Percentiles rank a stretch among this genome's conserved stretches.
Evolutionary conservation across 2,888 invertebrate genomes (phyloP).

Genomic region (Eueremaeus valkanovi): DNA sequence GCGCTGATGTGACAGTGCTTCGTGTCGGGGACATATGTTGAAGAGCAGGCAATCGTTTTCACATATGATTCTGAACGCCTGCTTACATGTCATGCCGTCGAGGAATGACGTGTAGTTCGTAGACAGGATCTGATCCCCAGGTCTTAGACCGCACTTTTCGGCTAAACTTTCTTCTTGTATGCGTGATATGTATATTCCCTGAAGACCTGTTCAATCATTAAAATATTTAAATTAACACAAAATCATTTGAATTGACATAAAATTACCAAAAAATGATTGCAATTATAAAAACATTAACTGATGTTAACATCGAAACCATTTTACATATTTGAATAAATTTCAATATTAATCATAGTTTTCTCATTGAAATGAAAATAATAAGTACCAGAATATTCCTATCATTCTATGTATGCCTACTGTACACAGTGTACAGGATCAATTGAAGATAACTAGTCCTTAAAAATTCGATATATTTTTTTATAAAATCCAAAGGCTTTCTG

Average conservation of each 20-base stretch:
- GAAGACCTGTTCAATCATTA: constrained; percentile 36
- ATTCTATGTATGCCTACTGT: no score
- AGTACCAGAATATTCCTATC: no score
- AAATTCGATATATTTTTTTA: no score
- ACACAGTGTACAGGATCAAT: no score
- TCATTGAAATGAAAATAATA: no score
- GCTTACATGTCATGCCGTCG: constrained; percentile 37
- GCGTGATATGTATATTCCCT: constrained; percentile 72
- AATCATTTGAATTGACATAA: background rate
- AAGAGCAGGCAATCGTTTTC: constrained; percentile 31
- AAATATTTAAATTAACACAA: background rate
- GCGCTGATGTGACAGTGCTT: constrained; percentile 38
- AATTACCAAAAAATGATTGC: background rate
- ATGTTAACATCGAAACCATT: no score
- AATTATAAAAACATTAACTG: no score
- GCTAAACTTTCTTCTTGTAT: constrained; percentile 86
- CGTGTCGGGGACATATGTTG: constrained; percentile 35
- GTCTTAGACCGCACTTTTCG: constrained; percentile 77
- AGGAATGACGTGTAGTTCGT: constrained; percentile 85
- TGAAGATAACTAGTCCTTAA: no score
- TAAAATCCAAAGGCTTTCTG: no score
- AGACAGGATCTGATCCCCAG: constrained; percentile 90
- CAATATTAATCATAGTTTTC: no score
- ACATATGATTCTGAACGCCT: constrained; percentile 35
- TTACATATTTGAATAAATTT: no score